phyloP scores from a whole-genome alignment of 2,888 invertebrate species.

The Embidobia sp. region DNA sequence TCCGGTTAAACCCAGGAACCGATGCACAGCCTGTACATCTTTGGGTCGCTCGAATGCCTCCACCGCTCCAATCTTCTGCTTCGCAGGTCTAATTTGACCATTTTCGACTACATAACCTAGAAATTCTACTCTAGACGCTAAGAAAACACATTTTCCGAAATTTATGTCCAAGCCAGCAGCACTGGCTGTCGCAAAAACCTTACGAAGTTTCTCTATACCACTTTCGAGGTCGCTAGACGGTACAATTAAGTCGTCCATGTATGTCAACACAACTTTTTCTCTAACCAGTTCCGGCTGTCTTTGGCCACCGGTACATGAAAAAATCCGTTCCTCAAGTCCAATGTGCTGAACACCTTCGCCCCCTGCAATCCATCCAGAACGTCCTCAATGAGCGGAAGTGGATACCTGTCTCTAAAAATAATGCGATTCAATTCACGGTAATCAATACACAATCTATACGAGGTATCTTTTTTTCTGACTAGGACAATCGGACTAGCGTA shows the following conservation, averaged over 20 bases:
- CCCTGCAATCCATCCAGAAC: conserved; percentile 1
- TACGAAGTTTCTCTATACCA: background rate
- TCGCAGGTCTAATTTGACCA: background rate
- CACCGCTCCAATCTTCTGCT: background rate
- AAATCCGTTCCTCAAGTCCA: conserved; percentile 1
- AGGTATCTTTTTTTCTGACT: background rate
- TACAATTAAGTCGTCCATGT: background rate
- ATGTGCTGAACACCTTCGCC: background rate
- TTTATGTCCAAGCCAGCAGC: background rate
- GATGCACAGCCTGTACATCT: background rate
- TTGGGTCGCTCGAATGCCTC: background rate
- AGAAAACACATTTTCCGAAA: background rate
- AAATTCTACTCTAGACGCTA: background rate
- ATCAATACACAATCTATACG: background rate
- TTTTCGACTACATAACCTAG: background rate
- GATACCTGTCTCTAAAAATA: background rate
- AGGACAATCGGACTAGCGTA: background rate
- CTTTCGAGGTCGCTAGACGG: background rate
- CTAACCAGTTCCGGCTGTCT: background rate
- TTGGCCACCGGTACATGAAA: background rate
- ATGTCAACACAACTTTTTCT: background rate
- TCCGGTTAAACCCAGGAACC: background rate
- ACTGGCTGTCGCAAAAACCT: background rate
- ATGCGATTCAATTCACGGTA: background rate
- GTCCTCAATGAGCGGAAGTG: background rate